Base-by-base conservation (phyloP, 2,888 invertebrate species). In the Endomychus coccineus region DNA sequence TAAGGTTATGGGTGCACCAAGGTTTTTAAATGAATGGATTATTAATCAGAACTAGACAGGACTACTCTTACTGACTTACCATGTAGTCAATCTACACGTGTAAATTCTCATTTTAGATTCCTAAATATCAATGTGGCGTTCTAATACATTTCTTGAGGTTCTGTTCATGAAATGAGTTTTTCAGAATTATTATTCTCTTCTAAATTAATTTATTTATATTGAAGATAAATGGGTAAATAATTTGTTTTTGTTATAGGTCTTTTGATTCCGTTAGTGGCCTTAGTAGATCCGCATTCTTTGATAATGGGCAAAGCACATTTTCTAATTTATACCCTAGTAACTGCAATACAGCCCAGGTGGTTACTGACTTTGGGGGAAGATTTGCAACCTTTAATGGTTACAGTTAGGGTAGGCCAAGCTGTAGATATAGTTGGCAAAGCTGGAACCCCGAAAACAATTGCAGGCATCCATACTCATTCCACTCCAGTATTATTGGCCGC, bases 371-470 rank as follows among this genome's bases (percentile, higher is more conserved):
- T 99, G 49, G 90, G 97, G 62, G 94, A 96, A 59, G 82, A 88
- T 50, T 72, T 96, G 34, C 83, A 88, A 61, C 89, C 94, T 35
- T 69, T 95, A 43, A 85, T 92, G 40, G 89, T 94, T 4, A 84
- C 88, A 25, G 95, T 97, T 1, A 77, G 89, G 44, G 88, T 90
- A 9, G 89, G 89, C 51, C 82, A 87, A 78, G 97, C 97, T 16
- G 95, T 99, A 4, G 98, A 99, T 70, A 90, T 94, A 4, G 96
- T 99, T 12, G 98, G 97, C 2, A 97, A 98, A 68, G 98, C 98
- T 1, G 98, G 98, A 27, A 95, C 94, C 40, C 98, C 98, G 1
- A 98, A 97, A 70, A 96, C 97, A 0, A 99, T 99, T 52, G 95
- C 97, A 2, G 98, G 98, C 13, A 97, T 98, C 57, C 98, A 96